Base-by-base conservation (phyloP, 2,113 vertebrate species). In the Odocoileus virginianus region DNA sequence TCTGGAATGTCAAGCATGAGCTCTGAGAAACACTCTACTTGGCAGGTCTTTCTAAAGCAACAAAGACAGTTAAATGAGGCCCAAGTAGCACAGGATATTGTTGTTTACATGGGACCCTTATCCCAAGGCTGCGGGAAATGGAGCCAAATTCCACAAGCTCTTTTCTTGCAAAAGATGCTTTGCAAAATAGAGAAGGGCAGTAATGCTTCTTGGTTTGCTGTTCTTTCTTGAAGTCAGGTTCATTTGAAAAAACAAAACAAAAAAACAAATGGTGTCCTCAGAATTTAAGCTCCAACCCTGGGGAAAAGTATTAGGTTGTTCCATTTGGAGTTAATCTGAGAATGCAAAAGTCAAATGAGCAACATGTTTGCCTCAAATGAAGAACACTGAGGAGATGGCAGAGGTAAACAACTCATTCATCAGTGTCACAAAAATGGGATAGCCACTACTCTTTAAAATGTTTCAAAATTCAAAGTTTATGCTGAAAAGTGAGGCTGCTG, bases 1-100 rank as follows among this genome's bases (percentile, higher is more conserved):
- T 98, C 93, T 98, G 98, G 97, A 98, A 98, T 98, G 93, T 93
- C 58, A 98, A 94, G 94, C 50, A 98, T 90, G 94, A 98, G 57
- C 67, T 90, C 95, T 86, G 61, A 95, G 92, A 94, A 98, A 97
- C 91, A 98, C 74, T 95, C 97, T 60, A 93, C 84, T 97, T 94
- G 58, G 93, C 89, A 98, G 84, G 97, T 98, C 96, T 91, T 86
- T 97, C 96, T 96, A 96, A 97, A 92, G 87, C 86, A 98, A 95
- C 83, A 94, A 98, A 97, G 78, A 94, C 87, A 95, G 85, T 89
- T 98, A 97, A 98, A 98, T 96, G 97, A 92, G 84, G 90, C 97
- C 95, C 13, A 97, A 98, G 93, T 76, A 98, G 6, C 5, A 97
- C 91, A 98, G 97, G 97, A 98, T 97, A 98, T 98, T 98, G 95